Percentiles rank a stretch among this genome's conserved stretches.
phyloP scores from a whole-genome alignment of 2,113 vertebrate species.

The Acrocephalus arundinaceus region DNA sequence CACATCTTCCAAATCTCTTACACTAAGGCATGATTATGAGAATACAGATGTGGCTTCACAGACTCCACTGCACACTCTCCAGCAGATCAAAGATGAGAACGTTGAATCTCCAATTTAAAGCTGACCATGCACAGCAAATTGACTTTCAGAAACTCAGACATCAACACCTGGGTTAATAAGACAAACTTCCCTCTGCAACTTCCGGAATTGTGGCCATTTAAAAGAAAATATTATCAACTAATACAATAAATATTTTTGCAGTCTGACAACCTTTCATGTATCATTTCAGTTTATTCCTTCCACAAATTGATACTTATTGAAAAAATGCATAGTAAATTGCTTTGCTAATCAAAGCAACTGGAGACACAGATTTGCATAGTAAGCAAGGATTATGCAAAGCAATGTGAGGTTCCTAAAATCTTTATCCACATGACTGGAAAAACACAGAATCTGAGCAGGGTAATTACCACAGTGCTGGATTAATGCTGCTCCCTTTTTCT shows the following conservation, averaged over 20 bases:
- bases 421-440: conserved; percentile 39
- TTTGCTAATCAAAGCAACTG: conserved; percentile 49
- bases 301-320: conserved; percentile 19
- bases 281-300: not conserved
- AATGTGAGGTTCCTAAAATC: conserved; percentile 29
- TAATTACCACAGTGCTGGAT: conserved; percentile 55
- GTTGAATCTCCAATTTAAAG: not conserved
- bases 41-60: not conserved
- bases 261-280: not conserved
- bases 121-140: not conserved
- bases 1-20: not conserved
- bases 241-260: not conserved
- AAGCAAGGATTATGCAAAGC: conserved; percentile 57
- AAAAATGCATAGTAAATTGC: conserved; percentile 31
- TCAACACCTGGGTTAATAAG: not conserved
- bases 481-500: conserved; percentile 36
- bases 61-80: not conserved
- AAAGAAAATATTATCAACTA: not conserved
- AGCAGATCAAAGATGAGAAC: not conserved
- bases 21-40: not conserved
- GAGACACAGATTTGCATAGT: conserved; percentile 2
- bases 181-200: not conserved
- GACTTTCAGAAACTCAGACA: not conserved
- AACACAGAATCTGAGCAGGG: conserved; percentile 51
- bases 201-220: not conserved